Base-by-base conservation (phyloP, 2,797 vertebrate genomes). In the Oryzias sinensis region DNA sequence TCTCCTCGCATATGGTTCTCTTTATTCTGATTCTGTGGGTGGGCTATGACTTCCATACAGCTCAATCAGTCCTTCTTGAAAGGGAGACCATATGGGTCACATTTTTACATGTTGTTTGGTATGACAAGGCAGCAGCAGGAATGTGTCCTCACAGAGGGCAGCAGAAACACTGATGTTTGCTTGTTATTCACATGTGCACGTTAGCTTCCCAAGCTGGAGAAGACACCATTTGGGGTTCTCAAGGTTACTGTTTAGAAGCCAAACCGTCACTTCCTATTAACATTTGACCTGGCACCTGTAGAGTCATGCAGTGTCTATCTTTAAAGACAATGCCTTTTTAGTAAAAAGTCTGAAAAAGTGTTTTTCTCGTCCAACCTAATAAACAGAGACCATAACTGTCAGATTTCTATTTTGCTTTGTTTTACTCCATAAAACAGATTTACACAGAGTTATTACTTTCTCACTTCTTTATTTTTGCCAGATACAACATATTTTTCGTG, bases 1-100 rank as follows among this genome's bases (percentile, higher is more conserved):
- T 90, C 86, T 89, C 79, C 79, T 79, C 88, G 90, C 91, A 92
- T 90, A 84, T 90, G 90, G 86, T 90, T 91, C 89, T 85, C 87
- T 83, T 86, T 91, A 88, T 87, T 87, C 86, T 74, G 82, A 44
- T 89, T 87, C 82, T 70, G 86, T 93, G 92, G 90, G 91, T 93
- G 92, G 90, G 80, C 91, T 77, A 41, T 18, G 70, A 76, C 86
- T 87, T 89, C 82, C 83, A 88, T 84, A 86, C 85, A 74, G 82
- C 89, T 91, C 90, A 91, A 89, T 92, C 88, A 91, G 77, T 74
- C 79, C 74, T 85, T 86, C 75, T 71, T 80, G 83, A 88, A 77
- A 78, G 70, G 62, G 72, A 70, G 76, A 81, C 76, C 90, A 90
- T 85, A 87, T 90, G 89, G 88, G 90, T 84, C 86, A 87, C 84